A percentile compares a stretch with the other conserved stretches of the same genome.
These are phyloP conservation scores for Chaenocephalus aceratus DNA, from an alignment of 2,113 vertebrate species.

Conservation along the genomic window DNA sequence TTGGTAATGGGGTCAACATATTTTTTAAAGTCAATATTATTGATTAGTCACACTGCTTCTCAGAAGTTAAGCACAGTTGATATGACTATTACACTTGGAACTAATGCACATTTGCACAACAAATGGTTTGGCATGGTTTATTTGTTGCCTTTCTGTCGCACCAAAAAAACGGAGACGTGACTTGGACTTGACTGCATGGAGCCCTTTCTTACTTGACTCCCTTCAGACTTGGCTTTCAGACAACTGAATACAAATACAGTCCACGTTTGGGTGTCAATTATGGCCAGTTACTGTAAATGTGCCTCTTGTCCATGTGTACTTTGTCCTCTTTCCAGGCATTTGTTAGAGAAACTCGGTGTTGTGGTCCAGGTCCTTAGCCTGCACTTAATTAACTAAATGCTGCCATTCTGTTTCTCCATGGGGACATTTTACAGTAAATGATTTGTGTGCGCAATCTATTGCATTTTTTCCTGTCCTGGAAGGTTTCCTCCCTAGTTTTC, in stretches of 20 bases:
- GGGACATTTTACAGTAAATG: not conserved
- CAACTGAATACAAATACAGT: not conserved
- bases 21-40: conserved; percentile 49
- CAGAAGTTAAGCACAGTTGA: not conserved
- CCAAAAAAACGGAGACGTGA: not conserved
- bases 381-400: too few relatives aligned
- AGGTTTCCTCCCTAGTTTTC: not conserved
- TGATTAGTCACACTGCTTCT: conserved; percentile 27
- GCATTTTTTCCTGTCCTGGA: not conserved
- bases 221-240: conserved; percentile 2
- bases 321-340: not conserved
- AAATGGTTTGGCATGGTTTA: not conserved
- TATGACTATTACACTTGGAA: not conserved
- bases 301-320: not conserved
- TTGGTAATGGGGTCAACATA: conserved; percentile 40
- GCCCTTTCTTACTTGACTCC: not conserved
- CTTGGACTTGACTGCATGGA: not conserved
- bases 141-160: not conserved
- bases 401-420: not conserved
- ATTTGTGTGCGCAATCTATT: not conserved
- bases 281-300: not conserved
- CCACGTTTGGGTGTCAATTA: not conserved
- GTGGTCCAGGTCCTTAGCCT: too few relatives aligned
- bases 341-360: not conserved
- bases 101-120: not conserved